A percentile compares a stretch with the other conserved stretches of the same genome.
Conservation (phyloP, 2,797 vertebrate species). For the Oophaga sylvatica region DNA sequence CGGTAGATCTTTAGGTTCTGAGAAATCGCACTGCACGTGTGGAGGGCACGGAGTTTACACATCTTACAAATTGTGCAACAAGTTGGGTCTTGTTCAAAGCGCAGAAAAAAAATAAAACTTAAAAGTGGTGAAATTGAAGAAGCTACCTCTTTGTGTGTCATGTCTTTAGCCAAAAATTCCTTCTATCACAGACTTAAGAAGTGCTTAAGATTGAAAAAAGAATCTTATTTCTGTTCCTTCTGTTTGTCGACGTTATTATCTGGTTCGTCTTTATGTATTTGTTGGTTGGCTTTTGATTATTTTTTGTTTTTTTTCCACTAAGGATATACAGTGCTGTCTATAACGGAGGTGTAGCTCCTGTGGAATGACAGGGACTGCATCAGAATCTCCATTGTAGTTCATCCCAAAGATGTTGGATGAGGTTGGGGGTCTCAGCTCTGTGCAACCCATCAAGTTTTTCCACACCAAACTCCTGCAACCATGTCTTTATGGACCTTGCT, state of each 20-base stretch:
- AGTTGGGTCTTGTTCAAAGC: slow-evolving; percentile 49
- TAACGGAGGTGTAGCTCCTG: background rate
- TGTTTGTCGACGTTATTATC: background rate
- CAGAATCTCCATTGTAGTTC: too few relatives aligned
- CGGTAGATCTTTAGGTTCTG: slow-evolving; percentile 23
- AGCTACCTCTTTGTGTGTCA: background rate
- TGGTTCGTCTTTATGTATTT: background rate
- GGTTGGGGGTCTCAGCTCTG: too few relatives aligned
- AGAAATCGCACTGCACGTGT: slow-evolving; percentile 17
- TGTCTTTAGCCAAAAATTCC: slow-evolving; percentile 8
- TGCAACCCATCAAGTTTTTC: too few relatives aligned
- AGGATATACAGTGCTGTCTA: background rate
- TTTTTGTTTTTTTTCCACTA: background rate
- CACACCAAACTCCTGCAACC: too few relatives aligned
- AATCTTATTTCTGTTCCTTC: background rate
- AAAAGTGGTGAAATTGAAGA: slow-evolving; percentile 32
- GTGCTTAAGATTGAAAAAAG: slow-evolving; percentile 3
- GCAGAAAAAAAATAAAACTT: slow-evolving; percentile 13
- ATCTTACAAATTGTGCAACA: slow-evolving; percentile 48
- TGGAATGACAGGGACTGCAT: too few relatives aligned
- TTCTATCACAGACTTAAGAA: background rate
- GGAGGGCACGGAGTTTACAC: slow-evolving; percentile 8
- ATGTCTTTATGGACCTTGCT: too few relatives aligned
- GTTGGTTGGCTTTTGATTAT: background rate
- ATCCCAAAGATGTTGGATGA: too few relatives aligned